Evolutionary conservation across 2,113 vertebrate species (phyloP).

Genomic region (Eurystomus gularis): DNA sequence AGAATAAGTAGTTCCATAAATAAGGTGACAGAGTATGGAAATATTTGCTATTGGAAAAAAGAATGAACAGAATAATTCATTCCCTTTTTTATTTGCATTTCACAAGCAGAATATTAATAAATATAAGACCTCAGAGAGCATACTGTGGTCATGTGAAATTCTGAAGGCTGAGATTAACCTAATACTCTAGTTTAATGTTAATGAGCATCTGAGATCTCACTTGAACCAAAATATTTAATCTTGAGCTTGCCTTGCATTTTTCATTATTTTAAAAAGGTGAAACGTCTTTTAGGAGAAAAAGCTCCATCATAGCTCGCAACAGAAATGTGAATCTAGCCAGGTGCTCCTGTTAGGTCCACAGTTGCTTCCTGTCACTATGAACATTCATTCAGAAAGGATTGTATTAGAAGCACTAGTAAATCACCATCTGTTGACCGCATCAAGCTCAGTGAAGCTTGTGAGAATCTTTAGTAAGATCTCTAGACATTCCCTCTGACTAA

Average conservation of each 20-base stretch:
- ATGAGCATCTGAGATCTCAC: neutral
- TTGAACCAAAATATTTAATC: neutral
- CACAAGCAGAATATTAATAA: neutral
- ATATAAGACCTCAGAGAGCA: neutral
- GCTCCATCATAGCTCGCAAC: neutral
- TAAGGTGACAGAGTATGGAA: slow-evolving; percentile 34
- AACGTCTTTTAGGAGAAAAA: neutral
- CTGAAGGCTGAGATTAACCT: neutral
- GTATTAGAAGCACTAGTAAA: neutral
- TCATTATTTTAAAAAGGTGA: neutral
- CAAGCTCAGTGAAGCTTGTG: neutral
- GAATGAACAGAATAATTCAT: neutral
- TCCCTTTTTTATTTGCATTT: neutral
- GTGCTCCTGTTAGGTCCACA: neutral
- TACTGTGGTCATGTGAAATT: neutral
- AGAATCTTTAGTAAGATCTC: neutral
- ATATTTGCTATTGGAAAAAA: slow-evolving; percentile 27
- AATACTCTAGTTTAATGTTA: neutral
- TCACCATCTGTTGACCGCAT: neutral
- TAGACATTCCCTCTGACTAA: neutral
- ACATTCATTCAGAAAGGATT: neutral
- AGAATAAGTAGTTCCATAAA: slow-evolving; percentile 52
- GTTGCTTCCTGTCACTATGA: neutral
- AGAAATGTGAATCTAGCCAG: neutral
- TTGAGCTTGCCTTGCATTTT: neutral